phyloP scores from a whole-genome alignment of 1,140 invertebrate species.

The Danaus melanippus region DNA sequence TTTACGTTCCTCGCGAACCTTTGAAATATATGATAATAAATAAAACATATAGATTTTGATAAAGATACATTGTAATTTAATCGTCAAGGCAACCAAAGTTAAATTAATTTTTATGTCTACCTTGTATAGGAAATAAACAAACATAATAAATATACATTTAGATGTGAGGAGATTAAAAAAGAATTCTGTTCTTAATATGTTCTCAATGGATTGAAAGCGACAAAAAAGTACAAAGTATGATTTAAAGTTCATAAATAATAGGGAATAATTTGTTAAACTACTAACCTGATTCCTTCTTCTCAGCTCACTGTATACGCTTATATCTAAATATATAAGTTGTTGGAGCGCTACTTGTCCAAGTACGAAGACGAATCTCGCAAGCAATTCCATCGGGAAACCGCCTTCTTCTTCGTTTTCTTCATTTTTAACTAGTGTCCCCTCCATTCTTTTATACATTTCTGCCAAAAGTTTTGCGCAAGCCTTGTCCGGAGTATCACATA shows the following conservation, averaged over 20 bases:
- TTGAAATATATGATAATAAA: background rate
- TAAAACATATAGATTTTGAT: too few species aligned
- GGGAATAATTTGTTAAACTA: background rate
- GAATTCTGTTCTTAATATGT: too few species aligned
- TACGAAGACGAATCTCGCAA: slow-evolving; percentile 79
- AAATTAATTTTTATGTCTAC: too few species aligned
- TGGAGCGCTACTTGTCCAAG: slow-evolving; percentile 82
- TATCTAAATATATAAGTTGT: slow-evolving; percentile 85
- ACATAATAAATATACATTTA: too few species aligned
- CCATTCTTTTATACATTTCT: slow-evolving; percentile 61
- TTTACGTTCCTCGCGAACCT: slow-evolving; percentile 61
- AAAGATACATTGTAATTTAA: too few species aligned
- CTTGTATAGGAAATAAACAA: too few species aligned
- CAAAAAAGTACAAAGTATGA: too few species aligned
- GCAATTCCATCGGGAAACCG: slow-evolving; percentile 57
- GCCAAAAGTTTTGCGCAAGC: slow-evolving; percentile 51
- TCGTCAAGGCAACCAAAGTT: too few species aligned
- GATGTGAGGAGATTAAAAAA: too few species aligned
- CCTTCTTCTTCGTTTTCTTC: slow-evolving; percentile 51
- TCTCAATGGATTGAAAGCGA: too few species aligned
- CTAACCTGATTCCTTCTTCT: slow-evolving; percentile 64
- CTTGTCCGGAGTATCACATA: slow-evolving; percentile 63
- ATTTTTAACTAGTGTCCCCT: slow-evolving; percentile 60
- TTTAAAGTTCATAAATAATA: too few species aligned
- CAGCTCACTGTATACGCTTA: slow-evolving; percentile 78